A percentile compares a stretch with the other conserved stretches of the same genome.
These are phyloP conservation scores for Scaeva pyrastri DNA, from an alignment of 2,888 invertebrate genomes.

Conservation along the genomic window DNA sequence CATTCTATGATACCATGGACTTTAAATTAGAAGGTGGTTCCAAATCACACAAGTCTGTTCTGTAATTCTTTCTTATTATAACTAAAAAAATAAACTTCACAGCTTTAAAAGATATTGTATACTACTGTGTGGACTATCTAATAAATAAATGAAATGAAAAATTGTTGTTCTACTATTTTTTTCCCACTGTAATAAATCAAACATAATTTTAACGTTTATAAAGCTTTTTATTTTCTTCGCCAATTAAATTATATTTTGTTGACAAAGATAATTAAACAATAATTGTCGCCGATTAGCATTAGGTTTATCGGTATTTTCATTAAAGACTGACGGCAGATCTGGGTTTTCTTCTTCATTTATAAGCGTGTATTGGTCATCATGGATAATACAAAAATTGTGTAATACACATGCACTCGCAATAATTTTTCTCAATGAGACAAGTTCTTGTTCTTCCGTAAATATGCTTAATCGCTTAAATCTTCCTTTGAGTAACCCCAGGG, in stretches of 20 bases:
- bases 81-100: no score
- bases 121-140: no score
- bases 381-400: neutral
- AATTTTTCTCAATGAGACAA: neutral
- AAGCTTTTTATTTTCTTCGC: neutral
- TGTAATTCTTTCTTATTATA: no score
- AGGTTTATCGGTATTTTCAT: neutral
- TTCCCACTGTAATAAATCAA: no score
- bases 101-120: no score
- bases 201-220: neutral
- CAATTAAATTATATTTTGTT: constrained; percentile 9
- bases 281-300: neutral
- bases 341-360: neutral
- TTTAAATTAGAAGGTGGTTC: no score
- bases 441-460: constrained; percentile 13
- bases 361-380: neutral
- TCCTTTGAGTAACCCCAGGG: constrained; percentile 78
- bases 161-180: no score
- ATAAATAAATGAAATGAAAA: no score
- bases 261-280: neutral
- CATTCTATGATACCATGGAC: no score
- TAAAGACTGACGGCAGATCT: neutral
- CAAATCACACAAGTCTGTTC: no score
- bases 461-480: constrained; percentile 78
- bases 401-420: neutral